Base-by-base conservation (phyloP, 2,113 vertebrate genomes). In the Lepus europaeus region DNA sequence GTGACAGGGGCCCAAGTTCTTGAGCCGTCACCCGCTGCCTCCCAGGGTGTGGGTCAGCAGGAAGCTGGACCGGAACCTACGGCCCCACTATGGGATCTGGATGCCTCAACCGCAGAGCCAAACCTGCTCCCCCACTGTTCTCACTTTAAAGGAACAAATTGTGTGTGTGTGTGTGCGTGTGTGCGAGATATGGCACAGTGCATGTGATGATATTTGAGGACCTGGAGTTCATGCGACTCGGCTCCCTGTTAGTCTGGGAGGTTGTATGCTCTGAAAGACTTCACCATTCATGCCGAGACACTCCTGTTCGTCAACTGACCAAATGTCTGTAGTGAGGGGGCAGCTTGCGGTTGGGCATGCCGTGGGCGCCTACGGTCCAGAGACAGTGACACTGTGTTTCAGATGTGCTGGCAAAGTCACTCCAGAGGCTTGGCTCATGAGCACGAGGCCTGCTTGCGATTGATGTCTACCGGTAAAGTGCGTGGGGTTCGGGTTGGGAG, bases 241-340 rank as follows among this genome's bases (percentile, higher is more conserved):
- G 27, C 29, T 89, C 39, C 23, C 13, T 49, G 8, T 56, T 36
- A 17, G 49, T 69, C 49, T 27, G 45, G 31, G 19, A 84, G 25
- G 23, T 80, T 61, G 64, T 36, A 39, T 53, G 5, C 11, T 83
- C 51, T 10, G 1, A 76, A 84, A 36, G 17, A 39, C 16, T 0
- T 51, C 22, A 11, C 45, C 27, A 59, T 80, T 49, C 39, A n/a
- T 17, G 29, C 45, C 19, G 8, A 31, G 56, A 17, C 16, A 4
- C 3, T 2, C 45, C 3, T 51, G 5, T 51, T 45, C 1, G 0
- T n/a, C 19, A 2, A 0, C 70, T 36, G 70, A n/a, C 45, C 14
- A 31, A 64, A 27, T 29, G 14, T 61, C 6, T 5, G 14, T 31
- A 12, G 66, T 12, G 66, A 29, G 13, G 70, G 49, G 33, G 33